Base-by-base conservation (phyloP, 2,888 invertebrate genomes). In the Panopea generosa region DNA sequence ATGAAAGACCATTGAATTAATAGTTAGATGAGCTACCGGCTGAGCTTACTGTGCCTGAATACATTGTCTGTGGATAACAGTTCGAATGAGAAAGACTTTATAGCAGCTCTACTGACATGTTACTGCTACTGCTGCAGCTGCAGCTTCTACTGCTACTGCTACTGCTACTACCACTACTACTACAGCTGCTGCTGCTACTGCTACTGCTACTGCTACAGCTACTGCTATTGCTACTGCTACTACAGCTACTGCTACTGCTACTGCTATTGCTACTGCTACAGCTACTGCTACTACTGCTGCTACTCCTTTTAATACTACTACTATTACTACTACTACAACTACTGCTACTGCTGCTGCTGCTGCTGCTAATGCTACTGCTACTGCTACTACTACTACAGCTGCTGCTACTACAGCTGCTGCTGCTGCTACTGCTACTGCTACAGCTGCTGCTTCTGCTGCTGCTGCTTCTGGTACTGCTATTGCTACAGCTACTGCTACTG, bases 201-300 rank as follows among this genome's bases (percentile, higher is more conserved):
- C 63, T 53, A 53, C 63, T 53, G 20, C 63, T 65, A 38, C 65
- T 65, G 18, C 65, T 65, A 38, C 65, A 53, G 26, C 65, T 53
- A 55, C 65, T 65, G 53, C 65, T 33, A 33, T 11, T 65, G 22
- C 65, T 65, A 53, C 65, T 65, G 53, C 63, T 63, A 52, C 63
- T 63, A 53, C 63, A 53, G 52, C 63, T 53, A 63, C 63, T 53
- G 20, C 53, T 53, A 33, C 63, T 63, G 33, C 55, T 65, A 53
- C 52, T 53, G 24, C 65, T 66, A 45, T 55, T 55, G 1, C 63
- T 63, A 52, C 40, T 45, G n/a, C 22, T 43, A 43, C 47, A 45
- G 26, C 50, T 50, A 50, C 50, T 50, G 11, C 11, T 11, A 4
- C 33, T 11, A 33, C 33, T 7, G 11, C 33, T 33, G 33, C 33